Base-by-base conservation (phyloP, 2,888 invertebrate genomes). In the Morpho achilles region DNA sequence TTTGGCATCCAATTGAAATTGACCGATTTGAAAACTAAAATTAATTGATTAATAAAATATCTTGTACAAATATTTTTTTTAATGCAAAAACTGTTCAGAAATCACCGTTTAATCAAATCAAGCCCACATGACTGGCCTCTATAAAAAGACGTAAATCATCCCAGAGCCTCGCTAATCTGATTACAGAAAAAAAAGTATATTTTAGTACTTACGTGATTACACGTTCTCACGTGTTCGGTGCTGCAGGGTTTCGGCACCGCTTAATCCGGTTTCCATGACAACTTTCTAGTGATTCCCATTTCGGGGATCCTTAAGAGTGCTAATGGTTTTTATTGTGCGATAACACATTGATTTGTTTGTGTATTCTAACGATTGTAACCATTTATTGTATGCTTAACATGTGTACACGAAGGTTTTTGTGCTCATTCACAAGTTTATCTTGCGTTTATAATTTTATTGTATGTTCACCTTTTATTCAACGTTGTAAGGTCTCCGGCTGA, bases 221-320 rank as follows among this genome's bases (percentile, higher is more conserved):
- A 9, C 42, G 48, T 54, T 63, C 60, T 52, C 64, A 67, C 65
- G 62, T 64, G 69, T 56, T 59, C 49, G 52, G 51, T 61, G 60
- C 57, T 65, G 65, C 67, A 64, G 67, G 66, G 63, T 64, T 84
- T 82, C 75, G 74, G 72, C 75, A 39, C 54, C 56, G 47, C 71
- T 68, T 79, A 80, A 80, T 79, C 82, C 78, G 78, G 83, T 84
- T 83, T 79, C 80, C 79, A 75, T 80, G 75, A 77, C 75, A 75
- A 83, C 83, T 86, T 87, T 84, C 84, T 87, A 87, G 76, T 84
- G 85, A 84, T 86, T 86, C 87, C 80, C 79, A 67, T 73, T 72
- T 66, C 67, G 79, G 73, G 77, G 70, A 73, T 65, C 84, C 87
- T 77, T 85, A 87, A 71, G 83, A 85, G 84, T 85, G 87, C 82